phyloP scores from a whole-genome alignment of 1,140 invertebrate genomes.

The Drosophila azteca region DNA sequence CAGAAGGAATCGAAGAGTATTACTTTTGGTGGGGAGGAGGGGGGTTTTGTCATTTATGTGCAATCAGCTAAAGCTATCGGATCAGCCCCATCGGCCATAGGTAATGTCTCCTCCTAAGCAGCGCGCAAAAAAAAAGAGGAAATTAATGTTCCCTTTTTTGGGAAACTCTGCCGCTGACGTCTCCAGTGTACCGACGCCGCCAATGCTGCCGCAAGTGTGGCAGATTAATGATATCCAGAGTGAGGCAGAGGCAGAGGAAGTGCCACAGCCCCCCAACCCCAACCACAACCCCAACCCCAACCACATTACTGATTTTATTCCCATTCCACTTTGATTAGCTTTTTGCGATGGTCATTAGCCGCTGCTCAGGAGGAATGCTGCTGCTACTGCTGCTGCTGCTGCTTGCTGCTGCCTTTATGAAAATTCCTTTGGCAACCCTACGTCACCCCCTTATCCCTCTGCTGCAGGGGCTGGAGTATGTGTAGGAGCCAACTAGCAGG shows the following conservation, averaged over 20 bases:
- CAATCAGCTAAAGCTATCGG: conserved; percentile 72
- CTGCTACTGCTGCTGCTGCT: too few species aligned
- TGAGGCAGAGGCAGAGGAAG: conserved; percentile 29
- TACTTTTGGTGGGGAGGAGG: not conserved
- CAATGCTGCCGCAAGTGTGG: conserved; percentile 49
- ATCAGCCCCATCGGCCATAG: conserved; percentile 54
- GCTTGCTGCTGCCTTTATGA: conserved; percentile 54
- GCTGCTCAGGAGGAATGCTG: conserved; percentile 66
- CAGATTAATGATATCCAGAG: conserved; percentile 75
- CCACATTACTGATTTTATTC: conserved; percentile 20
- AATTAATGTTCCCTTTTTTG: conserved; percentile 80
- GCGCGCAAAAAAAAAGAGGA: conserved; percentile 48
- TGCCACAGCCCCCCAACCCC: conserved; percentile 13
- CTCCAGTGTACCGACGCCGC: conserved; percentile 32
- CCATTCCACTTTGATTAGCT: conserved; percentile 64
- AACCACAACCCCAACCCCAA: not conserved
- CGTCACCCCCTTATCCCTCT: too few species aligned
- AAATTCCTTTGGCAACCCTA: conserved; percentile 19
- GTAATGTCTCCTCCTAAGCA: conserved; percentile 55
- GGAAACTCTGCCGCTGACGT: conserved; percentile 59
- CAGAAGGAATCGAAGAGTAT: conserved; percentile 38
- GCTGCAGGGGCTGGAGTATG: too few species aligned
- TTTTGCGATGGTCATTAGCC: conserved; percentile 72
- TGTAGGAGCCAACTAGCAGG: conserved; percentile 40
- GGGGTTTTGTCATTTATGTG: conserved; percentile 45